phyloP scores from a whole-genome alignment of 2,888 invertebrate genomes.

The Macrosiphum euphorbiae region DNA sequence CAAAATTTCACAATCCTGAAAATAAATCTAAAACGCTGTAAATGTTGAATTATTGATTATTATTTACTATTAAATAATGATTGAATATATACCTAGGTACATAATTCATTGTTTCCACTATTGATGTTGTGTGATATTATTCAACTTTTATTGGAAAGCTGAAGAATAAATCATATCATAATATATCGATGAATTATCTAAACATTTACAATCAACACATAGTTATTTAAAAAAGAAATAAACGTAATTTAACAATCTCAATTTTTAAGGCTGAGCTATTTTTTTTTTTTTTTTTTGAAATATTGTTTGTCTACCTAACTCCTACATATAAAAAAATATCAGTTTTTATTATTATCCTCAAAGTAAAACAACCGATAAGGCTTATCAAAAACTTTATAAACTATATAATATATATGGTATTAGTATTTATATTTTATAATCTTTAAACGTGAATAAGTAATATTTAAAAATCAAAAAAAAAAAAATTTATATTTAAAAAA shows the following conservation, averaged over 20 bases:
- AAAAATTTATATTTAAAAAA: background rate
- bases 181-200: background rate
- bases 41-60: too few species aligned
- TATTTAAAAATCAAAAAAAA: too few species aligned
- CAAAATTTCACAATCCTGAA: too few species aligned
- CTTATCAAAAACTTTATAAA: too few species aligned
- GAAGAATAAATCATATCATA: background rate
- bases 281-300: too few species aligned
- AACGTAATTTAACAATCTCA: background rate
- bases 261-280: background rate
- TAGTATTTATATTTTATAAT: background rate
- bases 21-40: too few species aligned
- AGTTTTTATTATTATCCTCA: too few species aligned
- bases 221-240: background rate
- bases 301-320: background rate
- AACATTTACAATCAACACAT: background rate
- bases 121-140: background rate
- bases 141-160: background rate
- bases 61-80: background rate
- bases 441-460: background rate
- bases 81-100: too few species aligned
- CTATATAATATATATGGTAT: background rate
- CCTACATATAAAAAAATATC: too few species aligned
- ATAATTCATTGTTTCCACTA: too few species aligned
- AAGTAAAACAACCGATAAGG: too few species aligned